Conservation (phyloP, 2,888 invertebrate species). For the Tenthredo notha region DNA sequence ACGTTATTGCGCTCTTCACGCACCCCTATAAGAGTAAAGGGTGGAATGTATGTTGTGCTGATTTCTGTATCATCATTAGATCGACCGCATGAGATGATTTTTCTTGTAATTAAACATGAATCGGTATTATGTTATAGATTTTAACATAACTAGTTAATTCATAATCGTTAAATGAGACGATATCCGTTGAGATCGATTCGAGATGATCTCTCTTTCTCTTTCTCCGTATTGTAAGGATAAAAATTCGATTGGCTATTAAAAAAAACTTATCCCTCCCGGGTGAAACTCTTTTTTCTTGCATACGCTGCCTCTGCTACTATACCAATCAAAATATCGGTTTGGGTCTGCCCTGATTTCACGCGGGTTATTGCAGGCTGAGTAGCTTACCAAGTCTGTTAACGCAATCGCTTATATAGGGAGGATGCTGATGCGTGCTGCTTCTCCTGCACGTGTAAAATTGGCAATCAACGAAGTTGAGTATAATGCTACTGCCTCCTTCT, state of each 20-base stretch:
- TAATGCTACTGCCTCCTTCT: not conserved
- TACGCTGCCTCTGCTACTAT: not conserved
- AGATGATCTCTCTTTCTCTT: not conserved
- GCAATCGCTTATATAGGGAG: conserved; percentile 20
- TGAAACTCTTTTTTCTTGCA: not conserved
- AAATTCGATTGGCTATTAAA: conserved; percentile 6
- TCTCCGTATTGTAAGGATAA: too few species aligned
- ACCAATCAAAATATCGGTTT: conserved; percentile 41
- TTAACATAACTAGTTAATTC: not conserved
- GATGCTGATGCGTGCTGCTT: not conserved
- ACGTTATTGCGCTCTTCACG: not conserved
- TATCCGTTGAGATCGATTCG: not conserved
- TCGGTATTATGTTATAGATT: not conserved
- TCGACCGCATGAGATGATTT: not conserved
- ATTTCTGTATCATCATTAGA: not conserved
- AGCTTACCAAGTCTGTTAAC: conserved; percentile 12
- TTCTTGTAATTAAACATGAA: not conserved
- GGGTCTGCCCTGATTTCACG: conserved; percentile 41
- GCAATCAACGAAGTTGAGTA: conserved; percentile 35
- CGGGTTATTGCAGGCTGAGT: conserved; percentile 22
- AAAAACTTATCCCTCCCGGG: not conserved
- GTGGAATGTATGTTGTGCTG: conserved; percentile 2
- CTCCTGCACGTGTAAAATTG: conserved; percentile 40
- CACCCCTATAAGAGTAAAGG: not conserved
- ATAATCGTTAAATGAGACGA: not conserved